A percentile compares a stretch with the other conserved stretches of the same genome.
phyloP scores from a whole-genome alignment of 2,113 vertebrate genomes.

The Gadus macrocephalus region DNA sequence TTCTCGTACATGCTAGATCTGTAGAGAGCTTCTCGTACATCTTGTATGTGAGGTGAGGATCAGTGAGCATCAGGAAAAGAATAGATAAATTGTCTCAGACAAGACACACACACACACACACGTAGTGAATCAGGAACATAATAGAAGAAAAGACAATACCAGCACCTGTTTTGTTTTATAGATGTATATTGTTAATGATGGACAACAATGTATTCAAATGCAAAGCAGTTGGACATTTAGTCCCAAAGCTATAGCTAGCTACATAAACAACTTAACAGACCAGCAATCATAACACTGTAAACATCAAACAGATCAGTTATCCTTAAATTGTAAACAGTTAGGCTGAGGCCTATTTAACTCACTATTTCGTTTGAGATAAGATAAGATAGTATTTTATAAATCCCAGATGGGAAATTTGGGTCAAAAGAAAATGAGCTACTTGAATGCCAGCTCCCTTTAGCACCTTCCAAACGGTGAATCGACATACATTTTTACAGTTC shows the following conservation, averaged over 20 bases:
- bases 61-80: background rate
- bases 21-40: background rate
- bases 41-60: background rate
- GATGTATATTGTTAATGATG: background rate
- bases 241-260: slow-evolving; percentile 13
- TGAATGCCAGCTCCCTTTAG: no score
- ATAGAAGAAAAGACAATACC: background rate
- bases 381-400: no score
- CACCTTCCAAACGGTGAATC: no score
- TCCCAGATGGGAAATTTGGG: no score
- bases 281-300: background rate
- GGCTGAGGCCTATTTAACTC: no score
- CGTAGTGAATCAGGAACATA: background rate
- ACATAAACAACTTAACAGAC: slow-evolving; percentile 21
- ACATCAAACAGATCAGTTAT: background rate
- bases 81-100: no score
- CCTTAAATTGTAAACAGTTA: no score
- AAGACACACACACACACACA: background rate
- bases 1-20: background rate
- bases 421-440: no score
- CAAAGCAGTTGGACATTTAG: slow-evolving; percentile 15
- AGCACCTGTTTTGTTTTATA: background rate
- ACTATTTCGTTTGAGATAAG: no score
- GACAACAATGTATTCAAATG: slow-evolving; percentile 4
- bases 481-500: no score